Evolutionary conservation across 92 coral and sea anemone species (phyloP).

Genomic region (Anthopleura xanthogrammica): DNA sequence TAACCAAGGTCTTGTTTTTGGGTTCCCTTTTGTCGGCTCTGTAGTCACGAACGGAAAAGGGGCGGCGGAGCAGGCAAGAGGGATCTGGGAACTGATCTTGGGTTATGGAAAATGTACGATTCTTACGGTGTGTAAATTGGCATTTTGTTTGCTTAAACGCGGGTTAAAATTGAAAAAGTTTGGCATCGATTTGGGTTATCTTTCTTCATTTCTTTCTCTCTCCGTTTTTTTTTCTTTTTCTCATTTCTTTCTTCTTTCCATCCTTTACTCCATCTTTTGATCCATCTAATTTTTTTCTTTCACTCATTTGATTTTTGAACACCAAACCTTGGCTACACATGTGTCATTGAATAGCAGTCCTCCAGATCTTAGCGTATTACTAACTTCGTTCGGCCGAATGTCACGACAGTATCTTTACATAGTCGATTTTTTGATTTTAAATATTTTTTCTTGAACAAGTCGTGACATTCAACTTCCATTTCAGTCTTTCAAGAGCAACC

Average conservation of each 20-base stretch:
- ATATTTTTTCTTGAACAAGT: background rate
- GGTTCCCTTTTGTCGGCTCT: conserved; percentile 1
- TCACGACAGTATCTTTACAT: background rate
- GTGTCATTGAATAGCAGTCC: background rate
- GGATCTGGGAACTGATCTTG: background rate
- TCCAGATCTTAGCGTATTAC: background rate
- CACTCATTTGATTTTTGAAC: too few relatives aligned
- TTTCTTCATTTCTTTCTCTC: too few relatives aligned
- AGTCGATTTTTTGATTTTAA: too few relatives aligned
- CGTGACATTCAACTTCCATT: background rate
- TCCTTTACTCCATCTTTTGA: too few relatives aligned
- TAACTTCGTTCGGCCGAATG: background rate
- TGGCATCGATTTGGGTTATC: background rate
- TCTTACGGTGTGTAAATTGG: background rate
- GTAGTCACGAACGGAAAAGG: background rate
- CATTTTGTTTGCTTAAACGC: background rate
- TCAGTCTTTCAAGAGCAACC: too few relatives aligned
- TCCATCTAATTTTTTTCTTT: too few relatives aligned
- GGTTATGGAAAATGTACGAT: background rate
- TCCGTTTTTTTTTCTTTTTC: too few relatives aligned
- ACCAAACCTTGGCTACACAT: background rate
- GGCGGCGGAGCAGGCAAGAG: background rate
- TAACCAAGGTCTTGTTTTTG: background rate
- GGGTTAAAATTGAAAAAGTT: background rate
- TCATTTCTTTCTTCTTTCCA: background rate